phyloP scores from a whole-genome alignment of 1,140 invertebrate genomes.

The Hypothenemus hampei region DNA sequence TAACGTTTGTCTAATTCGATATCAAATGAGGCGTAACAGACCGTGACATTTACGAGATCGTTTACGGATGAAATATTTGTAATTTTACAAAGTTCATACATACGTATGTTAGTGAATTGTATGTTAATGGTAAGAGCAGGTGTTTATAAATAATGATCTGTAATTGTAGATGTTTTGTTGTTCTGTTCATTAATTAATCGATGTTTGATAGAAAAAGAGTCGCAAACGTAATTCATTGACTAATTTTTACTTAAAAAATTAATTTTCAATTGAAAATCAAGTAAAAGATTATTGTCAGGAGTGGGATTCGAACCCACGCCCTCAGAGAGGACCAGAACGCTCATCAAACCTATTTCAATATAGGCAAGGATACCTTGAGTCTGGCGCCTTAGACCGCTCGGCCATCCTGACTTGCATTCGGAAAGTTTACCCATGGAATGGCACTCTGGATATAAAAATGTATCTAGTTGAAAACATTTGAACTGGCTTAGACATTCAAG shows the following conservation, averaged over 20 bases:
- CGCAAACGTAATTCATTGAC: no score
- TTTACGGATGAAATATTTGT: background rate
- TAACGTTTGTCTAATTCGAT: no score
- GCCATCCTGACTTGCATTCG: conserved; percentile 39
- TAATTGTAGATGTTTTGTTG: conserved; percentile 5
- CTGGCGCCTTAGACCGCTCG: conserved; percentile 60
- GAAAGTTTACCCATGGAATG: no score
- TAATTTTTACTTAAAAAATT: background rate
- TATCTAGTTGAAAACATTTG: no score
- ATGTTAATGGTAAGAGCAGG: conserved; percentile 6
- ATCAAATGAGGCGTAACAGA: background rate
- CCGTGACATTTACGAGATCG: conserved; percentile 11
- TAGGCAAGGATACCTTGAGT: conserved; percentile 50
- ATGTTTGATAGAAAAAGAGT: no score
- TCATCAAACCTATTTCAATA: conserved; percentile 35
- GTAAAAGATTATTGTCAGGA: conserved; percentile 60
- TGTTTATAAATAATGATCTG: conserved; percentile 14
- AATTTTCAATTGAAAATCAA: background rate
- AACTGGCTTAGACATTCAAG: no score
- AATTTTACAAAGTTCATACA: conserved; percentile 1
- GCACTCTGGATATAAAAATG: no score
- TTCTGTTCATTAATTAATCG: background rate
- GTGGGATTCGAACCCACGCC: conserved; percentile 85
- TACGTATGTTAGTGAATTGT: conserved; percentile 6
- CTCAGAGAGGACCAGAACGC: conserved; percentile 75